A percentile compares a stretch with the other conserved stretches of the same genome.
These are phyloP conservation scores for Drosophila histrio DNA, from an alignment of 2,888 invertebrate species.

Conservation along the genomic window DNA sequence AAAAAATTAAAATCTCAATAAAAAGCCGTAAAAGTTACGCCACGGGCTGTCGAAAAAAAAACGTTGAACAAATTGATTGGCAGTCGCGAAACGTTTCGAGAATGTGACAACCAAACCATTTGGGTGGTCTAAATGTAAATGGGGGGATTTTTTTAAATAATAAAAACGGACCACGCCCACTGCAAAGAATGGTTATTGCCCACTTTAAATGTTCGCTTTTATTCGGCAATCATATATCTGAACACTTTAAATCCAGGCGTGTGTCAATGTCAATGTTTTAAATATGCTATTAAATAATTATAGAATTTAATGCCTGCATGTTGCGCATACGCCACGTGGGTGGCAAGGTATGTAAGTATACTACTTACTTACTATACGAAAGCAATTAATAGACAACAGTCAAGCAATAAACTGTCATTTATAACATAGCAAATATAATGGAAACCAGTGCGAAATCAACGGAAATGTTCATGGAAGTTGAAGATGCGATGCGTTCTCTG, in stretches of 20 bases:
- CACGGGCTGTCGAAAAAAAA: constrained; percentile 33
- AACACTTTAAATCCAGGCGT: neutral
- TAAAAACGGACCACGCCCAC: constrained; percentile 4
- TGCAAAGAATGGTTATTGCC: neutral
- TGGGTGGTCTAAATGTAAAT: constrained; percentile 41
- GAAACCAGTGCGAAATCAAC: constrained; percentile 18
- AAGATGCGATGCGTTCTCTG: constrained; percentile 7
- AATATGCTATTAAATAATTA: constrained; percentile 54
- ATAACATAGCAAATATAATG: constrained; percentile 57
- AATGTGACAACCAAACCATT: constrained; percentile 3
- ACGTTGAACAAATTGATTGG: constrained; percentile 54
- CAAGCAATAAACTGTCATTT: constrained; percentile 72
- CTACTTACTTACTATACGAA: neutral
- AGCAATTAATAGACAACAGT: constrained; percentile 63
- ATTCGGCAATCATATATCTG: constrained; percentile 1
- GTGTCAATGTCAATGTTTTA: constrained; percentile 21
- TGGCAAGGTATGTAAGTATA: constrained; percentile 5
- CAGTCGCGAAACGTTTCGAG: constrained; percentile 48
- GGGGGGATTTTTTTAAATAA: neutral
- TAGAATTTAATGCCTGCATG: constrained; percentile 17
- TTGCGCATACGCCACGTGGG: constrained; percentile 28
- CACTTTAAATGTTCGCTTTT: constrained; percentile 8
- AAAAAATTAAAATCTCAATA: constrained; percentile 64
- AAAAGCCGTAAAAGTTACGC: constrained; percentile 64
- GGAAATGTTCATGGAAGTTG: constrained; percentile 23